Evolutionary conservation across 2,888 invertebrate genomes (phyloP).

Genomic region (Yponomeuta plumbellus): DNA sequence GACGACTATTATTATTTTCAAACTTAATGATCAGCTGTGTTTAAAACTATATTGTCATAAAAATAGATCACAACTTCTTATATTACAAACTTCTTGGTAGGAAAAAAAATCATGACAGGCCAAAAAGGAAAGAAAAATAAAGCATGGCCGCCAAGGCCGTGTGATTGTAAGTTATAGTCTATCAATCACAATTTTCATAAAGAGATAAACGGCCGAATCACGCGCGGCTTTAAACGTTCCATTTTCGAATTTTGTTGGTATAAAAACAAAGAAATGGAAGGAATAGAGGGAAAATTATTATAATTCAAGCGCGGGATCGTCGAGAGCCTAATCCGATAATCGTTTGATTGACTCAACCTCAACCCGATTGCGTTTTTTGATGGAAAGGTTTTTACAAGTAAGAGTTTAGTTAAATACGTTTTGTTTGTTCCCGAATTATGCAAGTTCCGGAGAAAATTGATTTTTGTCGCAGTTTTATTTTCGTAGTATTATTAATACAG

Average conservation of each 20-base stretch:
- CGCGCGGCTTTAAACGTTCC: conserved; percentile 9
- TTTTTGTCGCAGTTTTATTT: too few relatives aligned
- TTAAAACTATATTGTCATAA: not conserved
- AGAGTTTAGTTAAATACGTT: not conserved
- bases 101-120: not conserved
- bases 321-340: conserved; percentile 50
- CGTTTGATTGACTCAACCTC: conserved; percentile 30
- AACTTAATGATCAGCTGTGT: not conserved
- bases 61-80: not conserved
- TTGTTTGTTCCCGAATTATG: not conserved
- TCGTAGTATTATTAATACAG: too few relatives aligned
- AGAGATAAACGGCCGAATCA: conserved; percentile 27
- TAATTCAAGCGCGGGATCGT: conserved; percentile 42
- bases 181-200: conserved; percentile 36
- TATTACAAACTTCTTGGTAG: not conserved
- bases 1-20: not conserved
- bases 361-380: not conserved
- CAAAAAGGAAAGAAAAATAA: not conserved
- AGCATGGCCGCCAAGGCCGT: not conserved
- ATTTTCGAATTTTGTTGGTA: not conserved
- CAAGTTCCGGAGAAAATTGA: too few relatives aligned
- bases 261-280: not conserved
- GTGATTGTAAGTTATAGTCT: conserved; percentile 7
- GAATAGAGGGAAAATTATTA: conserved; percentile 41
- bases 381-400: not conserved